Conservation (phyloP, 2,888 invertebrate genomes). For the Galerucella pusilla region DNA sequence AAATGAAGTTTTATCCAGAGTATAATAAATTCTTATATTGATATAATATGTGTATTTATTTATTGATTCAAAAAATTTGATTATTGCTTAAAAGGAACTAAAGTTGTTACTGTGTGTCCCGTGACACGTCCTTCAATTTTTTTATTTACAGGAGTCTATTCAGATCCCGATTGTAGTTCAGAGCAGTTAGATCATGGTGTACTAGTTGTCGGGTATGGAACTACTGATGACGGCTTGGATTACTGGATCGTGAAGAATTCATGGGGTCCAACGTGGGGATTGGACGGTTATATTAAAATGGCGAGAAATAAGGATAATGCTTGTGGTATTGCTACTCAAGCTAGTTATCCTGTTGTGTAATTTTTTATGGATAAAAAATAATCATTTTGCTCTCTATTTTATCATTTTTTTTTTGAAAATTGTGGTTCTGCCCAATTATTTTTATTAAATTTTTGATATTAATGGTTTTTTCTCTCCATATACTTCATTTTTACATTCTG, state of each 20-base stretch:
- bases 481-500: conserved; percentile 6
- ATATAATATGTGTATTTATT: too few relatives aligned
- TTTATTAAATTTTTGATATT: neutral
- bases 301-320: conserved; percentile 84
- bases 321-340: conserved; percentile 86
- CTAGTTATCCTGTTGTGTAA: conserved; percentile 89
- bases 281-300: conserved; percentile 89
- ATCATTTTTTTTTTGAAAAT: neutral
- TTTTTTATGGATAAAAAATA: neutral
- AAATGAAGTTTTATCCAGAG: too few relatives aligned
- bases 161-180: conserved; percentile 80
- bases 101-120: too few relatives aligned
- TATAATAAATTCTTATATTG: too few relatives aligned
- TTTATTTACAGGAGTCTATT: conserved; percentile 61
- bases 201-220: conserved; percentile 85
- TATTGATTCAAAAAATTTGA: too few relatives aligned
- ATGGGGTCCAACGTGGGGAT: conserved; percentile 85
- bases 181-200: conserved; percentile 86
- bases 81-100: too few relatives aligned
- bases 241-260: conserved; percentile 93
- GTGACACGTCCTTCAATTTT: too few relatives aligned
- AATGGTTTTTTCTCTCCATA: neutral
- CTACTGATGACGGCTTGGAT: conserved; percentile 77
- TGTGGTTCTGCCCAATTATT: neutral
- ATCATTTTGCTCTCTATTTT: conserved; percentile 1